Evolutionary conservation across 2,888 invertebrate genomes (phyloP), one percentile per base, ranked within the genome.

Genomic region (Seladonia tumulorum): DNA sequence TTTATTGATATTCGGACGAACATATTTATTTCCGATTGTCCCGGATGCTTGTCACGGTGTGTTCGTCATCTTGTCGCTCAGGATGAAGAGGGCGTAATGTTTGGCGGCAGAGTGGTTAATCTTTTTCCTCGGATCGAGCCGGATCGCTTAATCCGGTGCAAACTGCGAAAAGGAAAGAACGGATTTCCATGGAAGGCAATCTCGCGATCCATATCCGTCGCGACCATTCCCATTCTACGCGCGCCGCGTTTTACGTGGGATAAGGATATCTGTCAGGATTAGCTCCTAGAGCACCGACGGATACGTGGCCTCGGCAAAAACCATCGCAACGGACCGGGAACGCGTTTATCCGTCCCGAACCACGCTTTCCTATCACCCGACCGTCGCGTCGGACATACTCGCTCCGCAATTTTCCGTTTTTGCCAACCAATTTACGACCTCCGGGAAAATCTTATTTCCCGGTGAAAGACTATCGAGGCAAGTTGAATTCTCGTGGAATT

Each of bases 231-330:
- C 68, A 68, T 39, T 68, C 39, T 22, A 35, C 39, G 3, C 22
- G 68, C 35, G 22, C 10, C 22, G 53, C 53, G 39, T 77, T 70
- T 70, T 70, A 53, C 49, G 70, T 39, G 39, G 39, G 42, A 60
- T 60, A 76, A 60, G 35, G 60, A 18, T 77, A 70, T 77, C 53
- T 25, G 49, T 70, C 77, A 77, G 70, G 77, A 70, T 77, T 77
- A 77, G 25, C 29, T 35, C 66, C 35, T 35, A 29, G 66, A 35
- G 35, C 2, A 35, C 18, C 18, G 29, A 8, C 66, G 45, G 45
- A 45, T 12, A 45, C 45, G 22, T 22, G 22, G 10, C 53, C 53
- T 53, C 22, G 22, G 14, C 8, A 25, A 14, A 60, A 25, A 25
- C 60, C 10, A 60, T 60, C 25, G 60, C 1, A 25, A 25, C 14